A percentile compares a stretch with the other conserved stretches of the same genome.
These are phyloP conservation scores for Vanessa atalanta DNA, from an alignment of 1,140 invertebrate genomes.

Conservation along the genomic window DNA sequence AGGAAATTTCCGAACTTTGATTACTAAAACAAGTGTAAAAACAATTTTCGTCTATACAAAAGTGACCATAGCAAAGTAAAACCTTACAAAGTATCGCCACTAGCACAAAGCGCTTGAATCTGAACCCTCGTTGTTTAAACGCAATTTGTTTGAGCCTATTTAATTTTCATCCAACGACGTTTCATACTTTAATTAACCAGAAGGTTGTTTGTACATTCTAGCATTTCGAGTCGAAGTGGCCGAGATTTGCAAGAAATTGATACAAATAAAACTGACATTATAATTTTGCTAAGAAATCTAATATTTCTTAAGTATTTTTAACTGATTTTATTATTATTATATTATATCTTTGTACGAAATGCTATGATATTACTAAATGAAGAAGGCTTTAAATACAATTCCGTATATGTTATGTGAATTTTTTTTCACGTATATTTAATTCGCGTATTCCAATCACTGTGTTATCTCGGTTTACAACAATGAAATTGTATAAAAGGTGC, in stretches of 20 bases:
- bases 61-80: slow-evolving; percentile 50
- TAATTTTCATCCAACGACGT: slow-evolving; percentile 60
- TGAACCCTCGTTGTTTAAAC: slow-evolving; percentile 50
- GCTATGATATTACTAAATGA: too few species aligned
- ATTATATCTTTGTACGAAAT: not conserved
- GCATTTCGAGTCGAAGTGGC: slow-evolving; percentile 44
- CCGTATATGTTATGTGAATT: too few species aligned
- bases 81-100: slow-evolving; percentile 53
- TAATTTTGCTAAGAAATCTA: slow-evolving; percentile 15
- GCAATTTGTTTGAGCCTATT: slow-evolving; percentile 66
- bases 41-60: slow-evolving; percentile 43
- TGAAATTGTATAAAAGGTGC: too few species aligned
- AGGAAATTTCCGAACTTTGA: not conserved
- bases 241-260: slow-evolving; percentile 54
- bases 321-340: not conserved
- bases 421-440: too few species aligned
- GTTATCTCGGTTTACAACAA: too few species aligned
- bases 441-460: too few species aligned
- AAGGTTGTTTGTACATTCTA: slow-evolving; percentile 51
- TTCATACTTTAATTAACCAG: slow-evolving; percentile 67
- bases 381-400: too few species aligned
- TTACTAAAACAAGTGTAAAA: slow-evolving; percentile 26
- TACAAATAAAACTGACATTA: slow-evolving; percentile 46
- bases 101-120: slow-evolving; percentile 48
- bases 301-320: not conserved